Evolutionary conservation across 2,888 invertebrate species (phyloP).

Genomic region (Drosophila pseudotalamancana): DNA sequence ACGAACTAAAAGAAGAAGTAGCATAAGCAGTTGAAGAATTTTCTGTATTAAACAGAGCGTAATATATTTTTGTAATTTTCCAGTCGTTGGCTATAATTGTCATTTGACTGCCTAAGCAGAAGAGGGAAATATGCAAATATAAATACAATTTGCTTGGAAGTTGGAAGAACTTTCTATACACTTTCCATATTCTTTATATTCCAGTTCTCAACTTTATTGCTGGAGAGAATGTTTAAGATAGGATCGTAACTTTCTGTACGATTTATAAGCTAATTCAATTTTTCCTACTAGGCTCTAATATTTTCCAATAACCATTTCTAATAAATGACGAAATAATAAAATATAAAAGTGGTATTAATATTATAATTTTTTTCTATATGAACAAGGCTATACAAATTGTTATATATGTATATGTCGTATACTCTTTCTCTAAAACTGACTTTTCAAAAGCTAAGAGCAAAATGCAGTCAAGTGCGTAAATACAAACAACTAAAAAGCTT

Average conservation of each 20-base stretch:
- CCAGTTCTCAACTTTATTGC: too few relatives aligned
- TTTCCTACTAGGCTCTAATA: too few relatives aligned
- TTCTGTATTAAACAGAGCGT: slow-evolving; percentile 8
- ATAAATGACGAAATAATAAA: too few relatives aligned
- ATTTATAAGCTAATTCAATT: too few relatives aligned
- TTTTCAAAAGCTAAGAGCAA: slow-evolving; percentile 10
- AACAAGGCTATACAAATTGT: background rate
- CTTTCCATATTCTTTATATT: too few relatives aligned
- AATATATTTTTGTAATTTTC: slow-evolving; percentile 17
- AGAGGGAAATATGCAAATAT: background rate
- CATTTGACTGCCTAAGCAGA: background rate
- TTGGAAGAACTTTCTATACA: background rate
- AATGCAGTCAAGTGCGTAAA: slow-evolving; percentile 51
- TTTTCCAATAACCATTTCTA: too few relatives aligned
- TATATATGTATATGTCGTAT: too few relatives aligned
- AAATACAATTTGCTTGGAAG: background rate
- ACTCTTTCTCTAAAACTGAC: too few relatives aligned
- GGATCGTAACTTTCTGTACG: too few relatives aligned
- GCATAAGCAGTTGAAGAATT: background rate
- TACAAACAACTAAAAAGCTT: slow-evolving; percentile 16
- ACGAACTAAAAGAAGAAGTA: background rate
- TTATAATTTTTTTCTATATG: too few relatives aligned
- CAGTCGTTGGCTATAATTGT: slow-evolving; percentile 8
- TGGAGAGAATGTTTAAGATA: too few relatives aligned
- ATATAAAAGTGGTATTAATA: too few relatives aligned